Conservation (phyloP, 2,797 vertebrate genomes). For the Artibeus jamaicensis region DNA sequence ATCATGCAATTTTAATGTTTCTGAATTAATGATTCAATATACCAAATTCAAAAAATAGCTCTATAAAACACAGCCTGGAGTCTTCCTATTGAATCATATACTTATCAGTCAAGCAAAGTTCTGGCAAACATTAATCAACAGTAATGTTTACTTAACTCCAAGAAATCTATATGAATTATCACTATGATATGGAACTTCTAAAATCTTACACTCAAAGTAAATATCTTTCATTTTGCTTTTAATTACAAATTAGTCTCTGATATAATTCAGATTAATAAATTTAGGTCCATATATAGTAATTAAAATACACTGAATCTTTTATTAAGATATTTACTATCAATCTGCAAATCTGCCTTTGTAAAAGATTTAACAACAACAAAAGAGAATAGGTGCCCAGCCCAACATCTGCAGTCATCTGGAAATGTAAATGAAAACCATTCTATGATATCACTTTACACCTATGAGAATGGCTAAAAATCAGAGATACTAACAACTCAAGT, state of each 20-base stretch:
- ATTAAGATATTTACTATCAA: constrained; percentile 14
- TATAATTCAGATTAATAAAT: not conserved
- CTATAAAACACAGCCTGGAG: not conserved
- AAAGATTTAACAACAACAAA: not conserved
- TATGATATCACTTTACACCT: not conserved
- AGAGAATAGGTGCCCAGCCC: not conserved
- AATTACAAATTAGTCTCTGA: constrained; percentile 11
- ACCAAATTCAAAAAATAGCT: constrained; percentile 14
- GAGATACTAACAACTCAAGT: not conserved
- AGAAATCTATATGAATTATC: not conserved
- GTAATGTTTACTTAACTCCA: not conserved
- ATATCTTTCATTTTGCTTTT: constrained; percentile 10
- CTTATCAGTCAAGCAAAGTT: not conserved
- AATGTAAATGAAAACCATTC: constrained; percentile 1
- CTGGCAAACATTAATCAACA: not conserved
- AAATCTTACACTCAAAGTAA: not conserved
- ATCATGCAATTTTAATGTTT: not conserved
- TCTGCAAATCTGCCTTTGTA: not conserved
- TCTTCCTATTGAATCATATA: constrained; percentile 15
- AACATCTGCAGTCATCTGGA: not conserved
- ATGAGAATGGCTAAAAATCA: not conserved
- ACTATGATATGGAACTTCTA: not conserved
- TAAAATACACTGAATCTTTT: not conserved
- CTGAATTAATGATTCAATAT: not conserved
- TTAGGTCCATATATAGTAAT: not conserved